Base-by-base conservation (phyloP, 1,140 invertebrate genomes). In the Calliopsis andreniformis region DNA sequence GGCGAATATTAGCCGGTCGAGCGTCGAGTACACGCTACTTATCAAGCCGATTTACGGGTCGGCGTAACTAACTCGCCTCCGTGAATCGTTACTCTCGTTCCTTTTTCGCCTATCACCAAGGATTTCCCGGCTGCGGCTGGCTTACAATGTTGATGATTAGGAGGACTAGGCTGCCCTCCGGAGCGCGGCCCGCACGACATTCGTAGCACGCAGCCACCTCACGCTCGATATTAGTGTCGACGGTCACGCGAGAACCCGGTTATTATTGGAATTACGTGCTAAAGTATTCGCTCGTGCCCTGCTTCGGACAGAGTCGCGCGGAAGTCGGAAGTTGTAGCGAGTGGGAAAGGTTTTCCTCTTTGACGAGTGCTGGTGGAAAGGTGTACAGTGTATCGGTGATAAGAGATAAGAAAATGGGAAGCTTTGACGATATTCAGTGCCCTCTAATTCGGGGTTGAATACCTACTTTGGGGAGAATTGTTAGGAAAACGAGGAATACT, bases 71-170 rank as follows among this genome's bases (percentile, higher is more conserved):
- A 66, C 59, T 80, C 5, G 25, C 25, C 61, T 51, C 25, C 30
- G 39, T 45, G 45, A 49, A 76, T 59, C 73, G 62, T 75, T 58
- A 28, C 16, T 67, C 49, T 71, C 47, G 66, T 30, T 67, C 76
- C 64, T 39, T 77, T 66, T 68, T 59, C 72, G 45, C 51, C 51
- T 66, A 68, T 67, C 72, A 28, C 20, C 30, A 43, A 28, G 64
- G 72, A 42, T 76, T 76, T 66, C 43, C n/a, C n/a, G 25, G 45
- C 59, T 5, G n/a, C n/a, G 28, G 25, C 8, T 42, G 25, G 16
- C 3, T 55, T 73, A 83, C 81, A 84, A 58, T 78, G 78, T 84
- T 30, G 73, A 55, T 73, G 72, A 84, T 84, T 83, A 84, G 78
- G 67, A 64, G 58, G 30, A 64, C 51, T 51, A 61, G 28, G 51